phyloP scores from a whole-genome alignment of 2,797 vertebrate species.

The Staurois parvus region DNA sequence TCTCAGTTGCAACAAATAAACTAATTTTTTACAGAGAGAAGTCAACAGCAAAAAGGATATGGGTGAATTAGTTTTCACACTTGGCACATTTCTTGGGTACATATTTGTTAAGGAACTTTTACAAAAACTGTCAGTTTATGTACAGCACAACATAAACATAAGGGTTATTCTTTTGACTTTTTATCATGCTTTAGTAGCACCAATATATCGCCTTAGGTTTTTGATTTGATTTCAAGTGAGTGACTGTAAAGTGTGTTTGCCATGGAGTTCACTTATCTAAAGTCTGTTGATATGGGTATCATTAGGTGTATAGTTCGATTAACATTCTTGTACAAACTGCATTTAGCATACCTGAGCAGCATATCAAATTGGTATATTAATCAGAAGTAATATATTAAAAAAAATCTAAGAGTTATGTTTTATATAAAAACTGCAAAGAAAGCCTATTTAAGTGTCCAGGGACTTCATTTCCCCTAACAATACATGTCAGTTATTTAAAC shows the following conservation, averaged over 20 bases:
- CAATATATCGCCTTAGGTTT: constrained; percentile 44
- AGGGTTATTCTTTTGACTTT: constrained; percentile 47
- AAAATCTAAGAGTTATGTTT: constrained; percentile 24
- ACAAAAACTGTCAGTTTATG: constrained; percentile 50
- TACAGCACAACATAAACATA: constrained; percentile 9
- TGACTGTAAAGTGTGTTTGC: constrained; percentile 4
- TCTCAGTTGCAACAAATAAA: background rate
- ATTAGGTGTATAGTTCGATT: constrained; percentile 8
- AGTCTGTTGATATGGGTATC: background rate
- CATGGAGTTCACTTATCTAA: constrained; percentile 9
- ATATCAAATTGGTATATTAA: constrained; percentile 20
- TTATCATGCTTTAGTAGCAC: constrained; percentile 44
- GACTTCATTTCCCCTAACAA: constrained; percentile 38
- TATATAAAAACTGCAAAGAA: constrained; percentile 26
- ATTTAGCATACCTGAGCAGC: constrained; percentile 11
- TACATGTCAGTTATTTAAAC: constrained; percentile 37
- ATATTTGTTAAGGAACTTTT: background rate
- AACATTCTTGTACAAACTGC: background rate
- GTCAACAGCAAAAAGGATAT: constrained; percentile 2
- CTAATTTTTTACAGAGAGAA: background rate
- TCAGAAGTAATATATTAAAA: constrained; percentile 26
- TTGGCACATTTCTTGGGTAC: background rate
- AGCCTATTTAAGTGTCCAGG: constrained; percentile 11
- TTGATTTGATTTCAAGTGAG: constrained; percentile 44
- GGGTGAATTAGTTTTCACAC: constrained; percentile 4